A percentile compares a stretch with the other conserved stretches of the same genome.
Conservation (phyloP, 2,797 vertebrate species). For the Pseudopleuronectes americanus region DNA sequence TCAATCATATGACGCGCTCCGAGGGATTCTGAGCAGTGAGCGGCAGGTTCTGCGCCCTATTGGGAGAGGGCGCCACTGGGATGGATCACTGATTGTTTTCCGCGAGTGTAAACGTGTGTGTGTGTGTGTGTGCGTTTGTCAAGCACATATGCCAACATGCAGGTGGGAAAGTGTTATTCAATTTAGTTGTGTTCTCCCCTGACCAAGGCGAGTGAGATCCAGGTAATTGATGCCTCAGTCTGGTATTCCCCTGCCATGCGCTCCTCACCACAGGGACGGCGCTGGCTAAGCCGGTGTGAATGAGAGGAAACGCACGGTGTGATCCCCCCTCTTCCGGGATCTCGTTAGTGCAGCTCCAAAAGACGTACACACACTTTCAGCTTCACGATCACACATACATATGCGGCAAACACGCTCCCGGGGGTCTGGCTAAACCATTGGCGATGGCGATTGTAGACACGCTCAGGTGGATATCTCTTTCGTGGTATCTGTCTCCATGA, state of each 20-base stretch:
- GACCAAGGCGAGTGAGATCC: conserved; percentile 63
- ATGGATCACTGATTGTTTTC: conserved; percentile 62
- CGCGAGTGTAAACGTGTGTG: neutral
- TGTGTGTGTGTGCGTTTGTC: neutral
- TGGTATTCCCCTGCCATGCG: conserved; percentile 52
- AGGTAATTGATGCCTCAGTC: conserved; percentile 75
- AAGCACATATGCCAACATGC: conserved; percentile 20
- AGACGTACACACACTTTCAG: conserved; percentile 16
- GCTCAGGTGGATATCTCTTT: conserved; percentile 36
- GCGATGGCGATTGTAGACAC: conserved; percentile 20
- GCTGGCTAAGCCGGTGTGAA: conserved; percentile 62
- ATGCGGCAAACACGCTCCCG: conserved; percentile 27
- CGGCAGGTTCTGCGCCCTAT: conserved; percentile 47
- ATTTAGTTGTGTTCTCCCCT: conserved; percentile 72
- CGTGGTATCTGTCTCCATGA: conserved; percentile 44
- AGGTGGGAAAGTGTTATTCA: conserved; percentile 67
- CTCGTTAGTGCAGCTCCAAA: conserved; percentile 74
- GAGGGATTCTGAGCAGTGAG: conserved; percentile 32
- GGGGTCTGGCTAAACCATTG: conserved; percentile 25
- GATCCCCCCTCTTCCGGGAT: conserved; percentile 70
- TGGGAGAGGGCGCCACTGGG: conserved; percentile 44
- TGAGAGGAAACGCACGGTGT: conserved; percentile 54
- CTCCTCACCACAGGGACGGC: conserved; percentile 55
- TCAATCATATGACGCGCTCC: conserved; percentile 66
- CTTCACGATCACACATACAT: conserved; percentile 21